A percentile compares a stretch with the other conserved stretches of the same genome.
These are phyloP conservation scores for Perccottus glenii DNA, from an alignment of 2,113 vertebrate species.

Conservation along the genomic window DNA sequence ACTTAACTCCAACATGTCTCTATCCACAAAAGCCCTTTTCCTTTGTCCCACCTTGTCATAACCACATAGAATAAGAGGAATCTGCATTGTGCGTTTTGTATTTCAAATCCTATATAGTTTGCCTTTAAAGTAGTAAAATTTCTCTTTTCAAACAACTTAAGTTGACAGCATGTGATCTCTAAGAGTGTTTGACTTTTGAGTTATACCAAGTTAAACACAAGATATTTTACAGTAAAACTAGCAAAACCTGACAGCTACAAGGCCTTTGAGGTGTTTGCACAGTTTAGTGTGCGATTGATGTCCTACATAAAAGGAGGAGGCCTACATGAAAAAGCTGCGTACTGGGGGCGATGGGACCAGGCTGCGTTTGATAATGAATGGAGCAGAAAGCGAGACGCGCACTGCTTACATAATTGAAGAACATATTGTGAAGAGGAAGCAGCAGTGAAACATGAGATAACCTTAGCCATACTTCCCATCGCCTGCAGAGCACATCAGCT, in stretches of 20 bases:
- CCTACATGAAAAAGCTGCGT: slow-evolving; percentile 16
- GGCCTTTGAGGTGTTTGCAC: neutral
- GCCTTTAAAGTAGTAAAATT: neutral
- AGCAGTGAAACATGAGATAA: slow-evolving; percentile 65
- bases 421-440: slow-evolving; percentile 64
- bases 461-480: slow-evolving; percentile 46
- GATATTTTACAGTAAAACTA: slow-evolving; percentile 37
- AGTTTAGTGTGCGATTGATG: slow-evolving; percentile 24
- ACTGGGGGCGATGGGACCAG: slow-evolving; percentile 16
- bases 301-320: slow-evolving; percentile 18
- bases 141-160: slow-evolving; percentile 28
- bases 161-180: slow-evolving; percentile 40
- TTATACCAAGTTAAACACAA: slow-evolving; percentile 32
- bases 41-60: too few relatives aligned
- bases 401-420: slow-evolving; percentile 68
- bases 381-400: slow-evolving; percentile 50
- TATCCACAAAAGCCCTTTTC: too few relatives aligned
- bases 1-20: too few relatives aligned
- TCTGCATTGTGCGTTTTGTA: too few relatives aligned
- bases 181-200: slow-evolving; percentile 1
- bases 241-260: slow-evolving; percentile 10
- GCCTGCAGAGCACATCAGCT: slow-evolving; percentile 52
- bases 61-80: too few relatives aligned
- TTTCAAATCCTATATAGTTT: too few relatives aligned
- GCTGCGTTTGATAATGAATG: slow-evolving; percentile 54